Base-by-base conservation (phyloP, 2,113 vertebrate genomes). In the Lanius collurio region DNA sequence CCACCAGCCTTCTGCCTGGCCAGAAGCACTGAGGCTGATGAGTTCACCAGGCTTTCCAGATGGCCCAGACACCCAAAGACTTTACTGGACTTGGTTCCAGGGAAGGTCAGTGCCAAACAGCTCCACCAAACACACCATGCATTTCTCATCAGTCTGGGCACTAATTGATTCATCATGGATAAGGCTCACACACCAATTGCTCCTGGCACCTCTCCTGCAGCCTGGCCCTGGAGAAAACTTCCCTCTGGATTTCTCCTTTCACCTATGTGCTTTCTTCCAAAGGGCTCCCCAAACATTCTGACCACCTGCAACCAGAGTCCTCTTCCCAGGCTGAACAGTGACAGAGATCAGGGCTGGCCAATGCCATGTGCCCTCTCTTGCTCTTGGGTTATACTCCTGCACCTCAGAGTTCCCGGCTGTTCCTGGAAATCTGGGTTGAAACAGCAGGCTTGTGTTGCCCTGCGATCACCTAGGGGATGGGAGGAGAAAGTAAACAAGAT, bases 401-500 rank as follows among this genome's bases (percentile, higher is more conserved):
- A 42, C 79, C 68, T 73, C 1, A 0, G 50, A 70, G 56, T 6
- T 75, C 60, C 47, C 39, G 83, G 47, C 35, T 37, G 8, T 68
- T 78, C 60, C 69, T 68, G 83, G 69, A 81, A 89, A 87, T 69
- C 52, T 2, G 2, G 90, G 33, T 13, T 46, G 46, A 41, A n/a
- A 15, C 71, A 83, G 85, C 76, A 70, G 59, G 71, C 69, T 65
- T 49, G 5, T 4, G 42, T 27, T 85, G 50, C 68, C 67, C 90
- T 4, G 1, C 0, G 18, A 75, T 87, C 93, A 94, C 91, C 94
- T 91, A 59, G 59, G 75, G 86, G 87, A 88, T 83, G 80, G 1
- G 37, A 94, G 56, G 87, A 64, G 90, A 95, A 95, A 95, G 82
- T 59, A 95, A 97, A 96, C 79, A 95, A 55, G 90, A 83, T 88